Base-by-base conservation (phyloP, 2,113 vertebrate species). In the Prionailurus viverrinus region DNA sequence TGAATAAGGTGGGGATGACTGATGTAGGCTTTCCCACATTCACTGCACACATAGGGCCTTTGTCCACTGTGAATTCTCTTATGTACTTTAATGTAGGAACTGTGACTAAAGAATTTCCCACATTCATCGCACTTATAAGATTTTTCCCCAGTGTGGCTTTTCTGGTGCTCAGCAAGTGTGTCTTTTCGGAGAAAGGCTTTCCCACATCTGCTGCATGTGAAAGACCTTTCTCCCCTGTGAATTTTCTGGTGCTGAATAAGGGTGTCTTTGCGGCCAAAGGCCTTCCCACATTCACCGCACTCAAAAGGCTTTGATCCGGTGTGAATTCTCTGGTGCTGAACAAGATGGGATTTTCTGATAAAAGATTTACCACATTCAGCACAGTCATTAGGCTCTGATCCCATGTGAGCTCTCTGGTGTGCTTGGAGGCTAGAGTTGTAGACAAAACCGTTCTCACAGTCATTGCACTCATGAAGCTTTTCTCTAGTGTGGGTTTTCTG, bases 351-450 rank as follows among this genome's bases (percentile, higher is more conserved):
- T 79, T 23, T 88, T 84, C 15, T 68, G 65, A 4, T 3, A 71
- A 88, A 96, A 29, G n/a, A 48, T 73, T 89, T 92, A 11, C 63
- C 83, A 92, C 63, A 94, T 66, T 89, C 6, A 36, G 19, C 4
- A 45, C 53, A 92, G 48, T 29, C 25, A 89, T 39, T 80, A 79
- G 31, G 19, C 31, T 0, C 93, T 27, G 5, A 48, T 18, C 31
- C 5, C 71, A 7, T 7, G 71, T 94, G 89, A 74, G 4, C 4
- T 58, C 16, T 73, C 65, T 81, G 45, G 19, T n/a, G 36, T 29
- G 18, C 9, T 58, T 41, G 10, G 19, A 58, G 19, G 18, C 3
- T 93, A 31, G 33, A 68, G 5, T 7, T 58, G 19, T 2, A 21
- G 7, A 4, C 2, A 78, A 69, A 33, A 23, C 4, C 5, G 23